phyloP scores from a whole-genome alignment of 2,113 vertebrate genomes.

The Vidua chalybeata region DNA sequence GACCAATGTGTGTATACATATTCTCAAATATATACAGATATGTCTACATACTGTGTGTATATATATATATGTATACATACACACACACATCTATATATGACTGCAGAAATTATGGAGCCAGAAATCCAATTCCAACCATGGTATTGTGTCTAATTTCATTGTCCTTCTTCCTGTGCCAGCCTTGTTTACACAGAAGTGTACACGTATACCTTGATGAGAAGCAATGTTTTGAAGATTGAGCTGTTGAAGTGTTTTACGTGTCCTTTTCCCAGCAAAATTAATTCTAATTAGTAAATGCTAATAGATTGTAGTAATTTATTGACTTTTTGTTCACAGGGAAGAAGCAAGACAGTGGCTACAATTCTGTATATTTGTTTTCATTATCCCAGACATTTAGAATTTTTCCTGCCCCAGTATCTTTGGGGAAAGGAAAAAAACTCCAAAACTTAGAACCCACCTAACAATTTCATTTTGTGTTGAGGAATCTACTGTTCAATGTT shows the following conservation, averaged over 20 bases:
- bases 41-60: background rate
- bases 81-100: background rate
- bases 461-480: background rate
- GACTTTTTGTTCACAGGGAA: background rate
- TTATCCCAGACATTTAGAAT: background rate
- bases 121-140: background rate
- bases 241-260: background rate
- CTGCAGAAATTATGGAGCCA: background rate
- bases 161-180: background rate
- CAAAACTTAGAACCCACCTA: background rate
- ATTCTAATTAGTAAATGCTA: background rate
- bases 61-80: background rate
- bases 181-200: background rate
- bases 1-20: background rate
- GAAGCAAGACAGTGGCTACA: background rate
- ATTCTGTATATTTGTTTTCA: background rate
- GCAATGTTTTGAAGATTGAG: background rate
- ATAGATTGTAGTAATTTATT: background rate
- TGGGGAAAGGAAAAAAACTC: background rate
- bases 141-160: background rate
- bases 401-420: background rate
- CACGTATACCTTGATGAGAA: background rate
- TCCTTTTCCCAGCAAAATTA: background rate
- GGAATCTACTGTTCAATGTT: background rate
- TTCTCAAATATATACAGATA: background rate